These are phyloP conservation scores for Sialis lutaria DNA, from an alignment of 2,888 invertebrate genomes.

Conservation along the genomic window DNA sequence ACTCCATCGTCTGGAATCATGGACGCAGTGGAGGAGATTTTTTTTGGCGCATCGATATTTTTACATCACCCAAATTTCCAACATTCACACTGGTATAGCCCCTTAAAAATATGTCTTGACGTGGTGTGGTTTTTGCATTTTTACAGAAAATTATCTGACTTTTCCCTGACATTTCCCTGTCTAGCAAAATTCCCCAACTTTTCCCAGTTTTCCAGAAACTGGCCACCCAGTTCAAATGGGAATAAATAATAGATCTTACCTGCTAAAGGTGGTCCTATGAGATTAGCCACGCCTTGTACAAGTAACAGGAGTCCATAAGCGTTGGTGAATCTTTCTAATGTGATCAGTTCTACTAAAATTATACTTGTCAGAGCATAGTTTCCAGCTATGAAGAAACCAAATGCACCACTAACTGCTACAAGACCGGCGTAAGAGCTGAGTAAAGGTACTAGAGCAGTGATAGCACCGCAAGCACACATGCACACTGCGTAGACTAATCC, in stretches of 20 bases:
- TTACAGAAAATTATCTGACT: too few species aligned
- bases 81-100: too few species aligned
- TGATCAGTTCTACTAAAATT: conserved; percentile 75
- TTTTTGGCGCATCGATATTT: too few species aligned
- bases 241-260: conserved; percentile 36
- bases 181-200: too few species aligned
- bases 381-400: conserved; percentile 80
- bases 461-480: conserved; percentile 53
- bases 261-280: conserved; percentile 77
- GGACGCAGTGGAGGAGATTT: too few species aligned
- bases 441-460: conserved; percentile 48
- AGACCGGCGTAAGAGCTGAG: conserved; percentile 35
- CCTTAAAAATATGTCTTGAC: too few species aligned
- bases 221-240: too few species aligned
- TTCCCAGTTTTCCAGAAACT: too few species aligned
- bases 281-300: conserved; percentile 78
- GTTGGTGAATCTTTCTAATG: conserved; percentile 78
- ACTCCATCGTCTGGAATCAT: too few species aligned
- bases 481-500: conserved; percentile 65
- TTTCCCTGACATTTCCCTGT: too few species aligned
- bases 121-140: too few species aligned
- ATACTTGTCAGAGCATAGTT: conserved; percentile 85
- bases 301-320: conserved; percentile 77
- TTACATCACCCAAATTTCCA: too few species aligned
- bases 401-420: conserved; percentile 52